Percentiles rank a stretch among this genome's conserved stretches.
Conservation (phyloP, 2,888 invertebrate species). For the Rhopalosiphum nymphaeae region DNA sequence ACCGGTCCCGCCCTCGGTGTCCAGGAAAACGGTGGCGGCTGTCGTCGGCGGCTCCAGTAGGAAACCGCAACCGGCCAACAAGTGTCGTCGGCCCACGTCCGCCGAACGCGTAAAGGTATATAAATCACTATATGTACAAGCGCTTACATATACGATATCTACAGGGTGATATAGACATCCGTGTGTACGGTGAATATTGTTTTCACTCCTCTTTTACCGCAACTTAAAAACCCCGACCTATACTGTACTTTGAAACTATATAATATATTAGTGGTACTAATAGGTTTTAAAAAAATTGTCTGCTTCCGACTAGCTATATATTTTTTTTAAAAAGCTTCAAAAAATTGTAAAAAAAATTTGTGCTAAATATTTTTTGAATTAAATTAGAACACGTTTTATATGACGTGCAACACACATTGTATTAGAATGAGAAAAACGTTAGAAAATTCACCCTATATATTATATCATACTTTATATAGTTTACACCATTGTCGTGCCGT, state of each 20-base stretch:
- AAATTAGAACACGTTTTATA: neutral
- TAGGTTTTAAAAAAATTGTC: neutral
- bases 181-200: neutral
- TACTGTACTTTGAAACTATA: neutral
- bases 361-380: neutral
- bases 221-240: neutral
- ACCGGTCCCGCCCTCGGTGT: slow-evolving; percentile 59
- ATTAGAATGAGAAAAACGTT: neutral
- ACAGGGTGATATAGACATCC: neutral
- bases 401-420: neutral
- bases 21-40: slow-evolving; percentile 25
- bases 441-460: neutral
- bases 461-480: neutral
- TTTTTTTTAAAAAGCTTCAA: neutral
- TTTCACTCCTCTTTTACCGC: neutral
- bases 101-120: slow-evolving; percentile 52
- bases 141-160: neutral
- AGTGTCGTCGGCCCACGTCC: slow-evolving; percentile 59
- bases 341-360: neutral
- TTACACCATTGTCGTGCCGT: neutral
- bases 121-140: neutral
- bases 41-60: slow-evolving; percentile 10
- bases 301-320: neutral
- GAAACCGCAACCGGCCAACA: slow-evolving; percentile 8
- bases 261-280: neutral